Base-by-base conservation (phyloP, 2,888 invertebrate species). In the Spilosoma lubricipeda region DNA sequence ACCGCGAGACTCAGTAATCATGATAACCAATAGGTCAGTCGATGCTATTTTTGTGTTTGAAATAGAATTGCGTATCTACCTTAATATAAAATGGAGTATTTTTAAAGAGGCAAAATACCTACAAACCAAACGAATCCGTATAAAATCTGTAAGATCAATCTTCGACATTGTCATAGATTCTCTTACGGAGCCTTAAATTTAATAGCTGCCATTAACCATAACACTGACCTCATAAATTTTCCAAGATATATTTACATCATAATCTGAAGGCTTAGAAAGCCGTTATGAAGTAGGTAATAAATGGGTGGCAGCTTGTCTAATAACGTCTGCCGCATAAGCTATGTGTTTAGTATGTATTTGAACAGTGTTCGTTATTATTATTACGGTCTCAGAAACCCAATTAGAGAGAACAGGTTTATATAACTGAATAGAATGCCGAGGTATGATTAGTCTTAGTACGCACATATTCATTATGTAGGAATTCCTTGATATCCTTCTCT, bases 341-440 rank as follows among this genome's bases (percentile, higher is more conserved):
- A 64, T 70, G n/a, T 66, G 67, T 67, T 67, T 70, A 59, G 65
- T 69, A 70, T 82, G 74, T 75, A 75, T 80, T 82, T 80, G 74
- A 77, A 82, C 48, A 81, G 72, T 65, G 27, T 73, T 64, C 69
- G 48, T 9, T 65, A 39, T 52, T 65, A 39, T 52, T 65, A 39
- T 69, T 63, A 66, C 39, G 66, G 70, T 67, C 18, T 72, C 45
- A 42, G 56, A 65, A 56, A 68, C 45, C 64, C 63, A 73, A 68
- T 73, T 68, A 72, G 67, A 71, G 71, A 33, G 33, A 68, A 33
- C 20, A 30, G 63, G 45, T 73, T 59, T 66, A 45, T 42, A n/a
- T 39, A 65, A 36, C 33, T 33, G 20, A 30, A 9, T 27, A 45
- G 67, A 67, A 56, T 11, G 15, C 15, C 15, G 15, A 56, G 56